Evolutionary conservation across 2,797 vertebrate species (phyloP).

Genomic region (Masticophis lateralis): DNA sequence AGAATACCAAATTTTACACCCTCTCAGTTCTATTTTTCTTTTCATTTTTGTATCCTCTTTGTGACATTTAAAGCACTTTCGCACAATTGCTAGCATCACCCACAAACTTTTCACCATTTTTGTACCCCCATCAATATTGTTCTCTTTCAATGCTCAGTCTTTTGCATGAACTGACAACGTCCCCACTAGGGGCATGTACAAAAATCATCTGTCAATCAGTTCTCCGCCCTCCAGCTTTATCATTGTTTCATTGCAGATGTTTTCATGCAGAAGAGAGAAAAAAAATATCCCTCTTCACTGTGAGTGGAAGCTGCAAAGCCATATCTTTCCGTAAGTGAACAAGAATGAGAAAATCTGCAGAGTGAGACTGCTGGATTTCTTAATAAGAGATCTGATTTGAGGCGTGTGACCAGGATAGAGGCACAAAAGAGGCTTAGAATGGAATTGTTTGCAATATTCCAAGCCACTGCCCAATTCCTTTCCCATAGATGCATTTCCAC

Average conservation of each 20-base stretch:
- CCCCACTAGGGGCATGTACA: background rate
- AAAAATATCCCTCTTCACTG: background rate
- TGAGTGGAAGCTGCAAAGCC: background rate
- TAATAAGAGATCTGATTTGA: background rate
- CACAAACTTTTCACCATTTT: background rate
- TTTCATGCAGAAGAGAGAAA: background rate
- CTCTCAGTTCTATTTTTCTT: background rate
- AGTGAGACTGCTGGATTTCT: background rate
- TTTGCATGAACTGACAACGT: background rate
- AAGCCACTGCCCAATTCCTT: background rate
- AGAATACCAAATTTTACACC: background rate
- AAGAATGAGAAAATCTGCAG: background rate
- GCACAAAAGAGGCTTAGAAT: background rate
- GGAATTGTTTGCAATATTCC: background rate
- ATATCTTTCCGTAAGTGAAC: background rate
- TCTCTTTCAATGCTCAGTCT: background rate
- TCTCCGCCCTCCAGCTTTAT: background rate
- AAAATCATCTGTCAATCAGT: background rate
- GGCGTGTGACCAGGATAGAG: background rate
- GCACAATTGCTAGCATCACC: background rate
- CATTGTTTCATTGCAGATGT: background rate
- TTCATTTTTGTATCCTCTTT: background rate
- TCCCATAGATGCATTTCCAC: background rate
- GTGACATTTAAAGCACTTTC: background rate
- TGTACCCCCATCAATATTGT: background rate